Evolutionary conservation across 2,797 vertebrate species (phyloP), one percentile per base, ranked within the genome.

Genomic region (Kryptolebias ocellatus): DNA sequence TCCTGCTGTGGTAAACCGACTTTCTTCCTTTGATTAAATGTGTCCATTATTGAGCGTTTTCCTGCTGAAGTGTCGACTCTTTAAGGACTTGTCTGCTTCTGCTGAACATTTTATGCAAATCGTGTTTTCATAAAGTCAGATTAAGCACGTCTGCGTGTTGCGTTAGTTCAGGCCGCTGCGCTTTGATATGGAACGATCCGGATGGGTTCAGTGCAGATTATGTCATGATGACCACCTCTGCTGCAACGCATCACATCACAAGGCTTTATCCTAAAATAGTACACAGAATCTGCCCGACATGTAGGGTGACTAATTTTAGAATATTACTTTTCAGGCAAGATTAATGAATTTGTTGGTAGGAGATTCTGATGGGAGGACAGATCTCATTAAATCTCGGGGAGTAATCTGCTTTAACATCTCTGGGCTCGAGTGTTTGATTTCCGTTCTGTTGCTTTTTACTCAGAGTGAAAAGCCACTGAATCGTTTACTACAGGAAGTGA

Each of bases 401-500:
- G 45, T 83, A 86, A 85, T 85, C 77, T 81, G 54, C 70, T 79
- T 73, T 67, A 57, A 80, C 66, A 66, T 77, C 62, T 70, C 64
- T 68, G 17, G 0, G 59, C 53, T 72, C 37, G 10, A 64, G 44
- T 60, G 71, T 74, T 66, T 74, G 73, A 74, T 84, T 84, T 84
- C 72, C 65, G 73, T 60, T 64, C 52, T 49, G 45, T 46, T 75
- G 53, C 47, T 60, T 76, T 64, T 66, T n/a, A 60, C 52, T 56
- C 51, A 4, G 58, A 72, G 56, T 55, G 64, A 83, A 77, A 79
- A 56, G 62, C 55, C 2, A 50, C 60, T 45, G 63, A 74, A 64
- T 80, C 69, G 67, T 83, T 74, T 71, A 75, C 78, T 65, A 78
- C 85, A 63, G 74, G 75, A 81, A 65, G 76, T 67, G 80, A 74